Evolutionary conservation across 1,140 invertebrate species (phyloP).

Genomic region (Drosophila ananassae): DNA sequence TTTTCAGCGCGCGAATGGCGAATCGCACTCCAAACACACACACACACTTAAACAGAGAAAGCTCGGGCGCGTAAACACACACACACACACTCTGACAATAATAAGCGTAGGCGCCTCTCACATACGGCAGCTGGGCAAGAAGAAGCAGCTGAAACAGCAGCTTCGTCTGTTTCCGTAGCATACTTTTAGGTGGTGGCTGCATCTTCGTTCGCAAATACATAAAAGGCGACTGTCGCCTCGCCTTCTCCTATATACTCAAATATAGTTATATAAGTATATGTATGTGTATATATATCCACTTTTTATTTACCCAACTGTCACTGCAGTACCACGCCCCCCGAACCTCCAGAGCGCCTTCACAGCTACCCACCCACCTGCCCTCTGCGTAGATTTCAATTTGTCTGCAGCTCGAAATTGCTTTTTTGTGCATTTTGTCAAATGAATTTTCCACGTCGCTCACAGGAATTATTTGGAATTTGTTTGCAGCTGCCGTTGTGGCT

Average conservation of each 20-base stretch:
- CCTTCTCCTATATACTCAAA: slow-evolving; percentile 39
- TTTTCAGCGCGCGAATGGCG: slow-evolving; percentile 78
- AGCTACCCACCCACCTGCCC: slow-evolving; percentile 1
- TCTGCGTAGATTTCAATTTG: slow-evolving; percentile 73
- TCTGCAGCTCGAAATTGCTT: slow-evolving; percentile 81
- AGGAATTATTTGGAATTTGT: slow-evolving; percentile 82
- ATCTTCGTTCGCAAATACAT: slow-evolving; percentile 60
- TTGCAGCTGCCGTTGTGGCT: slow-evolving; percentile 54
- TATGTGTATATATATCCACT: slow-evolving; percentile 31
- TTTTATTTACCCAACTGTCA: slow-evolving; percentile 79
- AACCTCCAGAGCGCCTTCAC: not conserved
- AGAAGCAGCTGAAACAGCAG: slow-evolving; percentile 35
- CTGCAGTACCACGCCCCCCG: slow-evolving; percentile 55
- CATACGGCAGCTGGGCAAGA: slow-evolving; percentile 44
- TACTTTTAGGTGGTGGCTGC: slow-evolving; percentile 80
- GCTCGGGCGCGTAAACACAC: slow-evolving; percentile 39
- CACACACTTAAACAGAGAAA: slow-evolving; percentile 19
- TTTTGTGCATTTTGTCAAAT: slow-evolving; percentile 83
- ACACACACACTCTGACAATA: slow-evolving; percentile 17
- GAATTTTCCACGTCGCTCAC: slow-evolving; percentile 80
- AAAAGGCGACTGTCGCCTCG: slow-evolving; percentile 13
- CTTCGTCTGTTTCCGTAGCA: slow-evolving; percentile 78
- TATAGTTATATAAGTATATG: slow-evolving; percentile 3
- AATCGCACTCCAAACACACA: slow-evolving; percentile 59
- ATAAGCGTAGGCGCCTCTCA: slow-evolving; percentile 53